Base-by-base conservation (phyloP, 2,113 vertebrate genomes). In the Poeciliopsis prolifica region DNA sequence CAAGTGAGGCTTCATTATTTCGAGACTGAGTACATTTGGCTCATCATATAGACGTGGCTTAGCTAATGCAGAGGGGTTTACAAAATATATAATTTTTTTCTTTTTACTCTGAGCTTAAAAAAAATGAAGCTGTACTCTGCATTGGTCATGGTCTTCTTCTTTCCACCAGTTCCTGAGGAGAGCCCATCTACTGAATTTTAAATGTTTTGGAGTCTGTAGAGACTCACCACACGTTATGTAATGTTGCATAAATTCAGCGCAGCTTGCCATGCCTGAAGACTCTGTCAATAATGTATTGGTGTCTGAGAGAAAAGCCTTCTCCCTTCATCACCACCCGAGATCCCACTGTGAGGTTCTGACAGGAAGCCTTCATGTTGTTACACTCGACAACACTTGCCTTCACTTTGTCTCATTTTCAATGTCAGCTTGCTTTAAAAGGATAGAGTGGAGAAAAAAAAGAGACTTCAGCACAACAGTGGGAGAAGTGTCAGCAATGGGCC, bases 261-360 rank as follows among this genome's bases (percentile, higher is more conserved):
- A 61, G 74, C 74, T 71, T 35, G 65, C 37, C 67, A 81, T 68
- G 65, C 78, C 74, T 79, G 65, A 85, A 79, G 66, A 73, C 31
- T 70, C 70, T 82, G 78, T 90, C 75, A 88, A 88, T 91, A 86
- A 92, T 89, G 69, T 75, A 87, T 81, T 77, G 74, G 65, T 70
- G 48, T 72, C 65, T 64, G 19, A 40, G 68, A 81, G 63, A 81
- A 83, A 84, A 83, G n/a, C 61, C 63, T 48, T 67, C 63, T 44
- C 17, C 14, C 35, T 29, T 67, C 24, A 29, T 42, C 54, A 26
- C 74, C 26, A 10, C 33, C 24, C 37, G 48, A 14, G 9, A 4
- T 28, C 26, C 35, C n/a, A 28, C 42, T 75, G 75, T 66, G 70
- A 71, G 24, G n/a, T 51, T 72, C 65, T 51, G 70, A 51, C 35